phyloP scores from a whole-genome alignment of 2,113 vertebrate species.

The Oryzias melastigma region DNA sequence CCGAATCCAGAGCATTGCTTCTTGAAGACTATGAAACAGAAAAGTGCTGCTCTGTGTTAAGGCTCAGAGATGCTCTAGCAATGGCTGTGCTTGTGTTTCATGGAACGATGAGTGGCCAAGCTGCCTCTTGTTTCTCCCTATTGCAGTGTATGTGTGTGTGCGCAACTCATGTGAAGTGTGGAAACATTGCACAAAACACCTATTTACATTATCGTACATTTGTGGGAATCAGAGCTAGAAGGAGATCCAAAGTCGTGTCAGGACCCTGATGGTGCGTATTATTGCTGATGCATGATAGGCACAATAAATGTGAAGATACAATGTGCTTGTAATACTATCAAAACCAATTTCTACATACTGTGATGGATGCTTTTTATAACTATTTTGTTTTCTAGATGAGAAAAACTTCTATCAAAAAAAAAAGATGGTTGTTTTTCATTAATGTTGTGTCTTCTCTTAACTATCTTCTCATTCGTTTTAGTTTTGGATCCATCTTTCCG shows the following conservation, averaged over 20 bases:
- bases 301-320: slow-evolving; percentile 39
- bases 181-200: slow-evolving; percentile 51
- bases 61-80: slow-evolving; percentile 48
- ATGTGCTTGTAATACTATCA: slow-evolving; percentile 52
- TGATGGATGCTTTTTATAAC: slow-evolving; percentile 20
- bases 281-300: slow-evolving; percentile 64
- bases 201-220: slow-evolving; percentile 65
- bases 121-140: slow-evolving; percentile 21
- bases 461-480: slow-evolving; percentile 24
- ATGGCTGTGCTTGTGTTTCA: slow-evolving; percentile 38
- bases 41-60: slow-evolving; percentile 39
- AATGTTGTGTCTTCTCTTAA: slow-evolving; percentile 37
- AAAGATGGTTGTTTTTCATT: slow-evolving; percentile 11
- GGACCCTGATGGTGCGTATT: slow-evolving; percentile 44
- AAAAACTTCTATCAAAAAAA: slow-evolving; percentile 7
- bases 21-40: slow-evolving; percentile 19
- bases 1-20: slow-evolving; percentile 12
- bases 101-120: slow-evolving; percentile 2
- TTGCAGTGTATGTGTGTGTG: slow-evolving; percentile 22
- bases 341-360: slow-evolving; percentile 36
- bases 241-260: slow-evolving; percentile 43
- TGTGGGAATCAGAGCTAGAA: slow-evolving; percentile 39
- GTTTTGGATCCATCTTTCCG: not conserved
- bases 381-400: slow-evolving; percentile 17
- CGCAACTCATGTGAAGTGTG: slow-evolving; percentile 32